Base-by-base conservation (phyloP, 1,140 invertebrate species). In the Penaeus vannamei region DNA sequence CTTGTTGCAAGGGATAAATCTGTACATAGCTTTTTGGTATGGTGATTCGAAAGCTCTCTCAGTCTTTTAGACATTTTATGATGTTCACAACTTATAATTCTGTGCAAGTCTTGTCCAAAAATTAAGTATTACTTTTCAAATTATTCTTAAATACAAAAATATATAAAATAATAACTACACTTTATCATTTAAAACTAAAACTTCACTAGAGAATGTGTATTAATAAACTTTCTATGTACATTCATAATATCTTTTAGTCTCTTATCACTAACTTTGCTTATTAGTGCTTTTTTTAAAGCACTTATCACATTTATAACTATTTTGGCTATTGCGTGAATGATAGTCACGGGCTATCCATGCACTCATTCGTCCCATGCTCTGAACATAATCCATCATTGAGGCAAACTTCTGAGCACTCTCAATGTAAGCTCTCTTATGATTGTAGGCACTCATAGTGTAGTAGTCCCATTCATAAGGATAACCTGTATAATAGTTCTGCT, bases 321-420 rank as follows among this genome's bases (percentile, higher is more conserved):
- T n/a, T 60, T 89, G 26, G 19, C 26, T 72, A 17, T 20, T 59
- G 19, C 69, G 60, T 32, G 10, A 62, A 53, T 86, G 66, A 72
- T 83, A 83, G 79, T 90, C 84, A 36, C 76, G 77, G 19, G 89
- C 84, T 76, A 90, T 86, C 46, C 69, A 26, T 26, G 80, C 53
- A 79, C 89, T 90, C 84, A 86, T 86, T 64, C 79, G 66, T 61
- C 89, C 89, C 80, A 90, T 83, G 59, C 36, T 86, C 23, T 72
- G 77, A 72, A 85, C 80, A 86, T 90, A 90, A 26, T 90, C 89
- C 89, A 90, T 86, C 89, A 90, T 90, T 14, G 85, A 66, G 23
- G 80, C 80, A 83, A 90, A 90, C 79, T 90, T 90, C 17, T 77
- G 42, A 1, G 84, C 85, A 86, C 79, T 82, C 60, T 86, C 42